Percentiles rank a stretch among this genome's conserved stretches.
Conservation (phyloP, 2,113 vertebrate species). For the Cynocephalus volans region DNA sequence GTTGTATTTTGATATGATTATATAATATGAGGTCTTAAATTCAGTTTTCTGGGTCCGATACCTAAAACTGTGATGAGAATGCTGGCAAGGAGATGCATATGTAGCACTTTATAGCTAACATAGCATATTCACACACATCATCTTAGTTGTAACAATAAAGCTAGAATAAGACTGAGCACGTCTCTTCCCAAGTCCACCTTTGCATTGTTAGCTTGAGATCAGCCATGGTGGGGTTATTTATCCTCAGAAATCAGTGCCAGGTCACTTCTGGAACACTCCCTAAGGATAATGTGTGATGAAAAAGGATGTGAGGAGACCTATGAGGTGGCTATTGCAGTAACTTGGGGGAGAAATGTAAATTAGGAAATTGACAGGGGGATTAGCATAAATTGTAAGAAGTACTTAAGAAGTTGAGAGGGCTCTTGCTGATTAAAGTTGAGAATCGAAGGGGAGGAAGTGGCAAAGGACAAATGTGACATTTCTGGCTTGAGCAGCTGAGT, state of each 20-base stretch:
- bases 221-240: too few species aligned
- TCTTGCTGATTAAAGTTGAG: neutral
- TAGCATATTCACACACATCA: rapidly evolving
- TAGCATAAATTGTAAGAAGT: neutral
- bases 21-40: neutral
- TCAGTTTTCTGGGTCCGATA: neutral
- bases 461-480: neutral
- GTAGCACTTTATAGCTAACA: too few species aligned
- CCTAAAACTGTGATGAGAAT: neutral
- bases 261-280: neutral
- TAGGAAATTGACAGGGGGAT: neutral
- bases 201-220: neutral
- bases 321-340: neutral
- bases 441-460: neutral
- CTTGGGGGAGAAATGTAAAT: neutral
- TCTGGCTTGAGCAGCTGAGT: neutral
- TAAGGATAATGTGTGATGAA: rapidly evolving
- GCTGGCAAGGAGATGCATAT: neutral
- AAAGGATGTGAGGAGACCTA: neutral
- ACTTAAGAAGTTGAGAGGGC: neutral
- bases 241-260: neutral
- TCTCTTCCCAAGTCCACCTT: neutral
- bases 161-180: rapidly evolving
- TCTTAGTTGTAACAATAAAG: neutral
- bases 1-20: neutral